A percentile compares a stretch with the other conserved stretches of the same genome.
Conservation (phyloP, 2,113 vertebrate genomes). For the Ictidomys tridecemlineatus region DNA sequence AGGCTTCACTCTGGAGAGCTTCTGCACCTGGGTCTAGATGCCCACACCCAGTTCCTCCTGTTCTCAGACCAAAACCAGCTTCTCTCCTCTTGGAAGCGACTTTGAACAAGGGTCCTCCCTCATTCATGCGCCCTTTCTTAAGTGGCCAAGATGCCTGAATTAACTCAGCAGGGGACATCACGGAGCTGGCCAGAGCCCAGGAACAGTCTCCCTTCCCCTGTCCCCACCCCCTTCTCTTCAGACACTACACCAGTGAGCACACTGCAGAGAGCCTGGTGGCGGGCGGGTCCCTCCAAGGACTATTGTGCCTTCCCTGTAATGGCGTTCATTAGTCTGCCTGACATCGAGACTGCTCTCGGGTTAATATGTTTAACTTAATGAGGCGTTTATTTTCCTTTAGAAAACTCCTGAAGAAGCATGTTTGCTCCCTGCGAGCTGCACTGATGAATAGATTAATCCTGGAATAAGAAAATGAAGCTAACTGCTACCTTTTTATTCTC, state of each 20-base stretch:
- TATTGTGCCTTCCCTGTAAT: neutral
- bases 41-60: neutral
- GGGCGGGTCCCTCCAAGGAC: neutral
- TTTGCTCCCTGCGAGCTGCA: conserved; percentile 81
- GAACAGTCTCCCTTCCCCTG: neutral
- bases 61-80: neutral
- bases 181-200: neutral
- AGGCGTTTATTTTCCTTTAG: conserved; percentile 85
- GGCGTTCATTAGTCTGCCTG: conserved; percentile 80
- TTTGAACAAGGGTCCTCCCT: neutral
- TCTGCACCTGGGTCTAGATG: neutral
- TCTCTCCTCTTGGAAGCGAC: neutral
- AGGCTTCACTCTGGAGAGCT: neutral
- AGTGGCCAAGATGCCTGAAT: neutral
- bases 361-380: conserved; percentile 87
- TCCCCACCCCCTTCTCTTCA: neutral
- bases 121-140: neutral
- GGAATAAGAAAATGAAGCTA: conserved; percentile 83
- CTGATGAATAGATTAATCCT: conserved; percentile 87
- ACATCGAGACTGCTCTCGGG: conserved; percentile 82
- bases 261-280: neutral
- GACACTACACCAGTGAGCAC: rapidly evolving
- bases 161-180: neutral
- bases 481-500: conserved; percentile 72
- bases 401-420: conserved; percentile 83